Conservation (phyloP, 2,888 invertebrate genomes). For the Callimorpha dominula region DNA sequence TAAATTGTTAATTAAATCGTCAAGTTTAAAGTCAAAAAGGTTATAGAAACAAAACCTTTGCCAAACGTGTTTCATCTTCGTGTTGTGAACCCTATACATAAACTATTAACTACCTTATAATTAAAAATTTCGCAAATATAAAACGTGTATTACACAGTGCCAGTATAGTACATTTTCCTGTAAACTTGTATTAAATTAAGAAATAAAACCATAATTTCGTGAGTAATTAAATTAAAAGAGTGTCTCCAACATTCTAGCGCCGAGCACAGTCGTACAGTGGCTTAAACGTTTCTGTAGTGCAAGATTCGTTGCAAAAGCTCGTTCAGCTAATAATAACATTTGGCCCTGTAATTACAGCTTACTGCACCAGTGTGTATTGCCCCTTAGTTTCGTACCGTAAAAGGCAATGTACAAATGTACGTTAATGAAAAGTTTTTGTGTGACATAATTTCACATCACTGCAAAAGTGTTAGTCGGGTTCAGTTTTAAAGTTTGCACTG, state of each 20-base stretch:
- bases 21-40: too few relatives aligned
- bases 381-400: constrained; percentile 11
- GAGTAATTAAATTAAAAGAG: background rate
- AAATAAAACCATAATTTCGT: background rate
- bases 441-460: background rate
- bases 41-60: too few relatives aligned
- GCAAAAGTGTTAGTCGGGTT: background rate
- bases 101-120: too few relatives aligned
- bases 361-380: constrained; percentile 8
- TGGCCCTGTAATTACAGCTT: constrained; percentile 11
- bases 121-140: too few relatives aligned
- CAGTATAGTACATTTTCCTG: too few relatives aligned
- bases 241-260: background rate
- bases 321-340: constrained; percentile 15
- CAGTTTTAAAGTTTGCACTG: background rate
- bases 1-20: too few relatives aligned
- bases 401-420: constrained; percentile 7
- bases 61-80: too few relatives aligned
- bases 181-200: too few relatives aligned
- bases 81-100: too few relatives aligned
- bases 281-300: constrained; percentile 1
- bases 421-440: constrained; percentile 8
- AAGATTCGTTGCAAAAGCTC: constrained; percentile 11
- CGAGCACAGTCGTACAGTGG: background rate
- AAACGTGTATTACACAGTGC: too few relatives aligned